Conservation (phyloP, 2,113 vertebrate species). For the Mastomys natalensis region DNA sequence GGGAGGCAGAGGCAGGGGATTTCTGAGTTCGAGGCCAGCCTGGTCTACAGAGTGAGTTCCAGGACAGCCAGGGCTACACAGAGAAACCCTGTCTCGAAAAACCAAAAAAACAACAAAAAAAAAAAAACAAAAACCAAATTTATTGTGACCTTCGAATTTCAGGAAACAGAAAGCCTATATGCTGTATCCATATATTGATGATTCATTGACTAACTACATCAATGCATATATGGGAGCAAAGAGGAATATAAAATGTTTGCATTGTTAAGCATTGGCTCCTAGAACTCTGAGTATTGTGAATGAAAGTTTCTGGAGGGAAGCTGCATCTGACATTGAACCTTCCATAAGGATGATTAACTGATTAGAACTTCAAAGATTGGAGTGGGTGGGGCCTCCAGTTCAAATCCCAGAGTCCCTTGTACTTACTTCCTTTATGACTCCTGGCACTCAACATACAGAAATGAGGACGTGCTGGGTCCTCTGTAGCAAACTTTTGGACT, state of each 20-base stretch:
- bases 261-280: constrained; percentile 2
- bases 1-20: no score
- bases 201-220: constrained; percentile 12
- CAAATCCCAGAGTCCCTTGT: neutral
- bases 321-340: neutral
- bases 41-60: no score
- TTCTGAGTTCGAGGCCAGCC: no score
- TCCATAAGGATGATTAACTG: neutral
- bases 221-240: neutral
- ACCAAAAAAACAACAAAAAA: no score
- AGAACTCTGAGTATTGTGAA: neutral
- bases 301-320: neutral
- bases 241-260: constrained; percentile 28
- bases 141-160: neutral
- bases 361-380: neutral
- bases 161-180: constrained; percentile 11
- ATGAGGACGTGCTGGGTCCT: neutral
- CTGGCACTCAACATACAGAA: neutral
- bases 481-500: neutral
- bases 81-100: no score
- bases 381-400: neutral
- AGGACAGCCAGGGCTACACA: no score
- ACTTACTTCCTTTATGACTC: neutral
- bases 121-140: no score
- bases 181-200: neutral